Percentiles rank a stretch among this genome's conserved stretches.
phyloP scores from a whole-genome alignment of 2,888 invertebrate genomes.

The Cataglyphis rosenhaueri region DNA sequence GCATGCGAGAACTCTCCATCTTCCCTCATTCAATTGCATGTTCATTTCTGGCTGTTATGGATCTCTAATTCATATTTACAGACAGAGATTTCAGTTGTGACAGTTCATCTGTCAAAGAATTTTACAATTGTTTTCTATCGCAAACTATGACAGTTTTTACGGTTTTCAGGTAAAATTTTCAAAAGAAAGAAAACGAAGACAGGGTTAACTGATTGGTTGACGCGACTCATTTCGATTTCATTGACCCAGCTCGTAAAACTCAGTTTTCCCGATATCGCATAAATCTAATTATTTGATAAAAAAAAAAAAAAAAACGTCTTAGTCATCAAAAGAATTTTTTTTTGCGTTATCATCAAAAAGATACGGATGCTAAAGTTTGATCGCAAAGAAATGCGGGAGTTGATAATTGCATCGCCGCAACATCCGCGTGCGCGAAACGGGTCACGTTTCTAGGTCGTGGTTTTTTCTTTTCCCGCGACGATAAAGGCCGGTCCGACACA shows the following conservation, averaged over 20 bases:
- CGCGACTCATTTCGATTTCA: neutral
- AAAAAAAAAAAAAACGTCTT: neutral
- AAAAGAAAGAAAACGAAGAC: neutral
- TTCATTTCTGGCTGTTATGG: neutral
- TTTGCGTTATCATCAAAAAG: constrained; percentile 20
- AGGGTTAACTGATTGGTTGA: neutral
- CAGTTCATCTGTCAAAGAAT: neutral
- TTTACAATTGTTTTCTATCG: neutral
- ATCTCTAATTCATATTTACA: neutral
- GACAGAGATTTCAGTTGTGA: neutral
- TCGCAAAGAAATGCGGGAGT: neutral
- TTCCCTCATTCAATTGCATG: neutral
- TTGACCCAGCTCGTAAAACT: neutral
- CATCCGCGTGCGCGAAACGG: neutral
- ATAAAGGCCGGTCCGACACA: constrained; percentile 25
- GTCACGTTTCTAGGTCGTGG: constrained; percentile 24
- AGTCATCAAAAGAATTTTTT: neutral
- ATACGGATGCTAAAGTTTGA: neutral
- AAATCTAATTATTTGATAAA: neutral
- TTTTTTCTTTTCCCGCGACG: neutral
- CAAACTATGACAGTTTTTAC: neutral
- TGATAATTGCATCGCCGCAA: constrained; percentile 20
- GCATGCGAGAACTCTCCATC: neutral
- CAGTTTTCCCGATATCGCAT: neutral
- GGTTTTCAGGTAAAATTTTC: neutral